Base-by-base conservation (phyloP, 2,888 invertebrate species). In the Phyllotreta cruciferae region DNA sequence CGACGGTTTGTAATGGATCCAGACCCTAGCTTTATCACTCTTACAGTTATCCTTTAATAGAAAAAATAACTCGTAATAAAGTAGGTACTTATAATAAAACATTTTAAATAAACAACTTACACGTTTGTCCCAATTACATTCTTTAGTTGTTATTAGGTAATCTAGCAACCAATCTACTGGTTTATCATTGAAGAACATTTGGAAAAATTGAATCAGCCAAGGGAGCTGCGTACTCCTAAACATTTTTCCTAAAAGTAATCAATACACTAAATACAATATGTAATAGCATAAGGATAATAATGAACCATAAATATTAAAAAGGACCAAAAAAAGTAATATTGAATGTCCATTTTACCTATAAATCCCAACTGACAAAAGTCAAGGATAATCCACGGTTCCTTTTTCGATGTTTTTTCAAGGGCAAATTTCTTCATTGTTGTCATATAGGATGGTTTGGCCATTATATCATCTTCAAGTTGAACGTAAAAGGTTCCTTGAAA, bases 141-240 rank as follows among this genome's bases (percentile, higher is more conserved):
- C 90, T 81, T 92, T 93, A 3, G 95, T 94, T 62, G 90, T 89
- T 57, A 97, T 86, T 68, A 96, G 88, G 78, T 95, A 91, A 74
- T 96, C 95, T 8, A 98, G 82, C 5, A 98, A 84, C 98, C 98
- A 98, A 78, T 98, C 98, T 0, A 97, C 96, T 0, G 98, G 98
- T 82, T 97, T 96, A 76, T 97, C 95, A 76, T 90, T 90, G 82
- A 95, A 94, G 79, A 98, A 98, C 87, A 98, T 91, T 78, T 98
- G 89, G 74, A 98, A 92, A 81, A 96, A 98, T 70, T 94, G 92
- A 41, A 95, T 89, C 66, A 98, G 84, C 84, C 91, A 90, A 0
- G 92, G 90, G 14, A 98, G 82, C 76, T 96, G 93, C 0, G 90
- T 88, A 11, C 94, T 91, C 76, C 92, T 91, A 81, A 98, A 96